Evolutionary conservation across 2,888 invertebrate species (phyloP), one percentile per base, ranked within the genome.

Genomic region (Temnothorax rugatulus): DNA sequence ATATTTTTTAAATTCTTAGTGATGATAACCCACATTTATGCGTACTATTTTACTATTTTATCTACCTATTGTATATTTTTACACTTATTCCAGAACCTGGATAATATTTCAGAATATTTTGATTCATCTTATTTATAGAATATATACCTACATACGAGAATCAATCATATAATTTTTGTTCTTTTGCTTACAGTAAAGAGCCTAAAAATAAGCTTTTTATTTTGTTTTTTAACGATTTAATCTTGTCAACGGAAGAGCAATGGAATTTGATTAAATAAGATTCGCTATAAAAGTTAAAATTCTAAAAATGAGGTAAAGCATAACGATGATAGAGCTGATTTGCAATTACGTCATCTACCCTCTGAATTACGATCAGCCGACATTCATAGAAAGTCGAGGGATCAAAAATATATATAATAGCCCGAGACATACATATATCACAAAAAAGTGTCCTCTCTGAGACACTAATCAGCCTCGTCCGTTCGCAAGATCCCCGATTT

Each of bases 401-500:
- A 44, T 52, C 15, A 41, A 25, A 25, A 47, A 44, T 15, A 57
- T n/a, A 44, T 15, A 57, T n/a, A 54, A 69, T 21, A 15, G 11
- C 11, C 21, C 63, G 41, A 34, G 2, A 15, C 15, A n/a, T 41
- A 13, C 11, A 18, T 38, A 21, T 50, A 54, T 66, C n/a, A 69
- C 15, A 69, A 68, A 21, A 71, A 29, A 44, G 44, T 21, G 15
- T 44, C 18, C 18, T 21, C 21, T 41, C 34, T n/a, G 57, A 79
- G 13, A 38, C 13, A 34, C 34, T 59, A 47, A 71, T 71, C 59
- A 73, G 9, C 38, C 13, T 47, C 29, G 44, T 41, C 38, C 44
- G 18, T 21, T 73, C 21, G 8, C 44, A 18, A 54, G 41, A 25
- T 50, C 21, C 8, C 15, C 38, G 47, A 81, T 81, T 73, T 73